Evolutionary conservation across 1,140 invertebrate species (phyloP).

Genomic region (Branchinecta lynchi): DNA sequence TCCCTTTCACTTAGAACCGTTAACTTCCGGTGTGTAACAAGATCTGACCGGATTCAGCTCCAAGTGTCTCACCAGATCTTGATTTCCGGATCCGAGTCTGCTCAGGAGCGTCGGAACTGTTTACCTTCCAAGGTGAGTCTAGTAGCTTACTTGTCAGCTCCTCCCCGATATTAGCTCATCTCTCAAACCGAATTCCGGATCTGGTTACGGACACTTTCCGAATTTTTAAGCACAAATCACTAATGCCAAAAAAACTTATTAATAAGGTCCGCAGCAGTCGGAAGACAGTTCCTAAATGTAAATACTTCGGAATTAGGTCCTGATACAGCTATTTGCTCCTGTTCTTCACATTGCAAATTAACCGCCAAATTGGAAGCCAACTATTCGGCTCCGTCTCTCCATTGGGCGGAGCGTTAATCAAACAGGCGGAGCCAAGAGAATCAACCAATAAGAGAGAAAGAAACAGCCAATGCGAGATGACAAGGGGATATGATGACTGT

Average conservation of each 20-base stretch:
- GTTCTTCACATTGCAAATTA: conserved; percentile 3
- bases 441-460: neutral
- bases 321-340: neutral
- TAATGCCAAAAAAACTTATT: too few relatives aligned
- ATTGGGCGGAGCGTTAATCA: neutral
- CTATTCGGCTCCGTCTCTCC: neutral
- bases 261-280: too few relatives aligned
- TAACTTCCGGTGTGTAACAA: neutral
- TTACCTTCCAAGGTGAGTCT: neutral
- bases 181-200: too few relatives aligned
- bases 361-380: conserved; percentile 7
- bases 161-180: neutral
- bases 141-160: conserved; percentile 6
- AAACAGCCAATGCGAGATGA: neutral
- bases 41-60: neutral
- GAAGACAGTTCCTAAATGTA: neutral
- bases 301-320: neutral
- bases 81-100: neutral
- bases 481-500: neutral
- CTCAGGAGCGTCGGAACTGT: neutral
- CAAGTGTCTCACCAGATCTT: neutral
- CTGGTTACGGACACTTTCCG: too few relatives aligned
- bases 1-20: neutral
- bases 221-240: too few relatives aligned
- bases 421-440: neutral